These are phyloP conservation scores for Prunella fulvescens DNA, from an alignment of 2,113 vertebrate species.

Conservation along the genomic window DNA sequence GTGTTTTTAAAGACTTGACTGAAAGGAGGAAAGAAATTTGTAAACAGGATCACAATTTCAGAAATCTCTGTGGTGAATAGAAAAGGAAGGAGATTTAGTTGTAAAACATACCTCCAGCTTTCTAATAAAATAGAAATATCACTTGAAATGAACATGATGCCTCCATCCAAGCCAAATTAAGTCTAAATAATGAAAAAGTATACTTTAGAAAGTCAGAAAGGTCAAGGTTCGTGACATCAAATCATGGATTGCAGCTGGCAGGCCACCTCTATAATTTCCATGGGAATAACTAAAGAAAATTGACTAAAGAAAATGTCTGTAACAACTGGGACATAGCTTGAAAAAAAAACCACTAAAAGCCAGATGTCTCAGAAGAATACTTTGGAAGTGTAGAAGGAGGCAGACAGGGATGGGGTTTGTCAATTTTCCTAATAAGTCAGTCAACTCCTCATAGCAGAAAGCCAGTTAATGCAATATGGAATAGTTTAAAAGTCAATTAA, in stretches of 20 bases:
- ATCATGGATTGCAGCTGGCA: conserved; percentile 43
- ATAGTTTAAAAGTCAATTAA: conserved; percentile 76
- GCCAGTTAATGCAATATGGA: conserved; percentile 71
- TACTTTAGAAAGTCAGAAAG: conserved; percentile 62
- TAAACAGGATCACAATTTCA: background rate
- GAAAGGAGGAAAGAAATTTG: conserved; percentile 17
- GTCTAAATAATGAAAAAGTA: conserved; percentile 57
- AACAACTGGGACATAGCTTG: conserved; percentile 39
- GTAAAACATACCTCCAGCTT: conserved; percentile 34
- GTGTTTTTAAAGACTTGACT: background rate
- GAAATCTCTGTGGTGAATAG: conserved; percentile 9
- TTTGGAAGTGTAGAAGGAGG: conserved; percentile 23
- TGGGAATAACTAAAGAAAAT: conserved; percentile 69
- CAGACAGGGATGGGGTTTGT: conserved; percentile 62
- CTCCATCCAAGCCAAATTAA: conserved; percentile 47
- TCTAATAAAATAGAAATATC: conserved; percentile 37
- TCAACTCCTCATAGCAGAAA: conserved; percentile 60
- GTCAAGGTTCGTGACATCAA: conserved; percentile 45
- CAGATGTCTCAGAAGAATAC: conserved; percentile 67
- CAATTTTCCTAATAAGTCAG: conserved; percentile 70
- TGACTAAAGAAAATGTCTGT: conserved; percentile 46
- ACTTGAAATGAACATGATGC: conserved; percentile 41
- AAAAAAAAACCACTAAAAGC: conserved; percentile 12
- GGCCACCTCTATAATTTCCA: conserved; percentile 60
- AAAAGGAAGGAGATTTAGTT: background rate